phyloP scores from a whole-genome alignment of 2,113 vertebrate species.

The Bubo blakistoni region DNA sequence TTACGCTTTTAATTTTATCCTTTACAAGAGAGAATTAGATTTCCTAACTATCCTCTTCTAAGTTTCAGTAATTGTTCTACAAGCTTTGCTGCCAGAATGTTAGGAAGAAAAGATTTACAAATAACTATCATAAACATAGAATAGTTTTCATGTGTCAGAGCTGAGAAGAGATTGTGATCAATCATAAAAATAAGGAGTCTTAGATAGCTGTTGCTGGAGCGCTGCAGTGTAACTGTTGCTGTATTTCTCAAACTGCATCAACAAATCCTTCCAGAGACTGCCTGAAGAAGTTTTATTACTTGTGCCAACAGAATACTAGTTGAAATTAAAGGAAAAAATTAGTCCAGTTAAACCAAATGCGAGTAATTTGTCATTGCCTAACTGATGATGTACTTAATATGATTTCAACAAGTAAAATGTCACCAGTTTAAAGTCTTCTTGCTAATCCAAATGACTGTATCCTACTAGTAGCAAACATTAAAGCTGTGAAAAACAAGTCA shows the following conservation, averaged over 20 bases:
- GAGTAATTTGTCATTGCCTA: slow-evolving; percentile 59
- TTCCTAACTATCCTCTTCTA: background rate
- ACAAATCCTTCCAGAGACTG: slow-evolving; percentile 40
- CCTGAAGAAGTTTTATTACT: slow-evolving; percentile 45
- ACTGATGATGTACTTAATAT: slow-evolving; percentile 23
- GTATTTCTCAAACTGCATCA: slow-evolving; percentile 23
- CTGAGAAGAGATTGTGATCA: slow-evolving; percentile 15
- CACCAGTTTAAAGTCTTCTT: slow-evolving; percentile 26
- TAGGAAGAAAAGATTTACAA: background rate
- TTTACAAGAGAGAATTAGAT: background rate
- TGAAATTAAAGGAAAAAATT: slow-evolving; percentile 64
- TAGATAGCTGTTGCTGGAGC: background rate
- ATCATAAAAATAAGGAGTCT: slow-evolving; percentile 33
- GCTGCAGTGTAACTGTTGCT: background rate
- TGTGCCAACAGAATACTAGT: slow-evolving; percentile 21
- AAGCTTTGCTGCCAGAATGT: background rate
- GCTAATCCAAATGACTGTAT: background rate
- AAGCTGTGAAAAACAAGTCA: slow-evolving; percentile 22
- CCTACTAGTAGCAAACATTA: background rate
- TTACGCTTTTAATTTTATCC: background rate
- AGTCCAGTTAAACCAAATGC: slow-evolving; percentile 43
- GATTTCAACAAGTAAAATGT: slow-evolving; percentile 18
- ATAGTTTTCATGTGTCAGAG: slow-evolving; percentile 26
- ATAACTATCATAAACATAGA: slow-evolving; percentile 11
- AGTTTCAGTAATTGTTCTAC: background rate